Evolutionary conservation across 2,797 vertebrate species (phyloP).

Genomic region (Okamejei kenojei): DNA sequence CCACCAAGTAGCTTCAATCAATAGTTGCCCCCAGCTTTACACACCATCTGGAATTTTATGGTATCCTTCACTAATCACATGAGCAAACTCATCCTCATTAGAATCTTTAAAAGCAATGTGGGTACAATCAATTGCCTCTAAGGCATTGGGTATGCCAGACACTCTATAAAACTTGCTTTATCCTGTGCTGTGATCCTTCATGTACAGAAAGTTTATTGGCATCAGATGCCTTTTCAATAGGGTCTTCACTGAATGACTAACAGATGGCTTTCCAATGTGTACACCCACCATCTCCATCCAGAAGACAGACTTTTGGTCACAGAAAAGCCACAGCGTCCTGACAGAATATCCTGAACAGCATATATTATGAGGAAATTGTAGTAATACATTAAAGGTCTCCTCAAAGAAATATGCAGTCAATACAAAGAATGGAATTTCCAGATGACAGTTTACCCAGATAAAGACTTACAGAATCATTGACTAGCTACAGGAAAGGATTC

Average conservation of each 20-base stretch:
- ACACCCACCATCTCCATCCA: constrained; percentile 3
- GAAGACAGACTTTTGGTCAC: neutral
- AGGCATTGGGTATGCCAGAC: constrained; percentile 35
- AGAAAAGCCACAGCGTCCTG: neutral
- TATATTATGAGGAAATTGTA: neutral
- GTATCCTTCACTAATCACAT: constrained; percentile 32
- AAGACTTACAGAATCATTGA: no score
- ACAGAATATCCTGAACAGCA: neutral
- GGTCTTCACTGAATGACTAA: constrained; percentile 27
- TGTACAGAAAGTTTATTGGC: constrained; percentile 24
- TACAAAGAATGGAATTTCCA: neutral
- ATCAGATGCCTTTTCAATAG: constrained; percentile 35
- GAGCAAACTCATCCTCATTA: constrained; percentile 36
- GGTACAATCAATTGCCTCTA: constrained; percentile 35
- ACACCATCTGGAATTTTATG: constrained; percentile 36
- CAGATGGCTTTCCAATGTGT: constrained; percentile 26
- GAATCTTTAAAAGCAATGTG: constrained; percentile 36
- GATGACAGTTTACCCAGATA: no score
- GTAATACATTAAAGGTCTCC: neutral
- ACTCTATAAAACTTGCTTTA: constrained; percentile 37
- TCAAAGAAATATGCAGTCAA: neutral
- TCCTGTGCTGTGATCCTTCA: constrained; percentile 38
- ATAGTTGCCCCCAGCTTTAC: constrained; percentile 33
- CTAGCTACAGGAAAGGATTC: no score
- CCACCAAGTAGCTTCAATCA: constrained; percentile 25